Evolutionary conservation across 2,797 vertebrate genomes (phyloP), one percentile per base, ranked within the genome.

Genomic region (Hemibagrus guttatus): DNA sequence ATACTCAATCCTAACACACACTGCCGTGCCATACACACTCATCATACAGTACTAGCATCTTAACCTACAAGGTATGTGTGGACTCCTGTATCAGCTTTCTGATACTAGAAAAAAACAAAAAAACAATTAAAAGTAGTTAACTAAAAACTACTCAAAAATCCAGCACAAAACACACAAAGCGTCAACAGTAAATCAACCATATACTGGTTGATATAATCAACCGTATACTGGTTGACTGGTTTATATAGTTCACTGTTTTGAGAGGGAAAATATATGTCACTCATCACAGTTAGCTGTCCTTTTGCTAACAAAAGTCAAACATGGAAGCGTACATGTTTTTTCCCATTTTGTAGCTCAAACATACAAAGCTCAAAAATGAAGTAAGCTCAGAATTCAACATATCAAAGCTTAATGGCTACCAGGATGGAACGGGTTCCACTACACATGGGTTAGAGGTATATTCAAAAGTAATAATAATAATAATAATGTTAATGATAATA

Each of bases 351-450:
- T 46, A 46, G 39, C 69, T 46, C 9, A 23, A 6, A 72, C 12
- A 1, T 46, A 46, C 1, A 8, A 23, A 16, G 46, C 35, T 42
- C 1, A 4, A 42, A 26, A 46, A 72, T 46, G 4, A 72, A 0
- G 12, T 74, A 26, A 69, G 16, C 66, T 19, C 46, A 0, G 2
- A 76, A 28, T 28, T 1, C 35, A 52, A 11, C 13, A 9, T 52
- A 7, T 13, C 49, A 23, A 78, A 90, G 68, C 86, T 16, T 58
- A 17, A 79, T 81, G 84, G 80, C 90, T 92, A 90, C 91, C 89
- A 91, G 91, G 89, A 86, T 1, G 59, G 87, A 83, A 81, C 21
- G 13, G 39, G 83, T 52, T 68, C 89, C 92, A 85, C 91, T 92
- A 85, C 75, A 78, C 84, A 72, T 13, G 42, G 4, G 21, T 12